Conservation (phyloP, 1,140 invertebrate species). For the Euborellia annulipes region DNA sequence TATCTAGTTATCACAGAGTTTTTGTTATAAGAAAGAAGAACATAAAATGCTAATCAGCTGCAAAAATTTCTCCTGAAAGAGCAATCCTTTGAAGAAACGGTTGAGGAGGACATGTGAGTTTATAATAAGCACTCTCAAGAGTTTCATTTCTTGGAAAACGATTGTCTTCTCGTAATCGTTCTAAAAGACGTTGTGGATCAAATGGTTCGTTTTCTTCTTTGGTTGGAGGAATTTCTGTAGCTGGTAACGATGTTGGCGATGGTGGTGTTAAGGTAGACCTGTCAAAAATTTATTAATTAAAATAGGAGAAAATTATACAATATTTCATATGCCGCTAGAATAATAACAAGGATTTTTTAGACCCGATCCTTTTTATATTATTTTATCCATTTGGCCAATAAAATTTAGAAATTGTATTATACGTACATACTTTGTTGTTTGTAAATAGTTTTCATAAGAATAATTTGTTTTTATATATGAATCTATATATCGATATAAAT, state of each 20-base stretch:
- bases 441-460: too few species aligned
- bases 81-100: constrained; percentile 54
- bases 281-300: constrained; percentile 11
- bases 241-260: constrained; percentile 14
- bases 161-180: constrained; percentile 38
- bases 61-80: constrained; percentile 45
- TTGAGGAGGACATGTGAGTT: constrained; percentile 46
- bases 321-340: constrained; percentile 12
- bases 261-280: too few species aligned
- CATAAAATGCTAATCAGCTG: neutral
- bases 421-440: too few species aligned
- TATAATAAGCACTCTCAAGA: constrained; percentile 34
- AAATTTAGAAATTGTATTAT: too few species aligned
- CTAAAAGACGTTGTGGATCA: constrained; percentile 40
- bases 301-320: constrained; percentile 8
- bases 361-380: constrained; percentile 19
- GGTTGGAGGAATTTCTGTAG: constrained; percentile 11
- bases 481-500: too few species aligned
- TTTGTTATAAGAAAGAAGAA: too few species aligned
- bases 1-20: too few species aligned
- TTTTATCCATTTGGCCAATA: constrained; percentile 18
- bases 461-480: too few species aligned
- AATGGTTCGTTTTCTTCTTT: constrained; percentile 25
- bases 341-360: constrained; percentile 10
- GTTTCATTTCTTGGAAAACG: constrained; percentile 33